Base-by-base conservation (phyloP, 1,140 invertebrate species). In the Sitobion miscanthi region DNA sequence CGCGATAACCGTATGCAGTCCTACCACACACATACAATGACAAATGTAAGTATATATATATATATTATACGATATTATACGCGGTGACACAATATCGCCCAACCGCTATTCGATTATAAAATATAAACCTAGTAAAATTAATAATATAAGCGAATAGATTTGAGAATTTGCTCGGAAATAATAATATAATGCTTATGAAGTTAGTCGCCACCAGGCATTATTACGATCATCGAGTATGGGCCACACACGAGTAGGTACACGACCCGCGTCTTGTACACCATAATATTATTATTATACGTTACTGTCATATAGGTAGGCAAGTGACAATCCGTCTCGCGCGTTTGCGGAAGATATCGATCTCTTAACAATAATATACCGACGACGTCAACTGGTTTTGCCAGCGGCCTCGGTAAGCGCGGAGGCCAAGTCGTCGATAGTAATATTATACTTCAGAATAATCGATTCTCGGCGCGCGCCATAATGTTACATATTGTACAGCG, bases 311-410 rank as follows among this genome's bases (percentile, higher is more conserved):
- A 45, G 23, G 45, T 47, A 42, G 38, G 14, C 21, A 47, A 17
- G 49, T 89, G 87, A 89, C 87, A 89, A 89, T 89, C 87, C 87
- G 87, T 89, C 87, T 54, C n/a, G 45, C 20, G n/a, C 47, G 62
- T 77, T 42, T n/a, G 17, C 47, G 30, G 86, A 88, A 54, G 87
- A 89, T 89, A 89, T 89, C 87, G 87, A 89, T 89, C 87, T 89
- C 20, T 89, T 54, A 35, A 54, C 52, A 54, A 54, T 11, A 17
- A 62, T 77, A n/a, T 77, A n/a, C 62, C 87, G 87, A 38, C 87
- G 87, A 38, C 38, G 52, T 38, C 87, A 54, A 89, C 87, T 89
- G 87, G 87, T 89, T 89, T 89, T 49, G 87, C 87, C 87, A n/a
- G 49, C 0, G 30, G 87, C 47, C 30, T 35, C 2, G 11, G 83